Conservation (phyloP, 2,113 vertebrate species). For the Hylia prasina region DNA sequence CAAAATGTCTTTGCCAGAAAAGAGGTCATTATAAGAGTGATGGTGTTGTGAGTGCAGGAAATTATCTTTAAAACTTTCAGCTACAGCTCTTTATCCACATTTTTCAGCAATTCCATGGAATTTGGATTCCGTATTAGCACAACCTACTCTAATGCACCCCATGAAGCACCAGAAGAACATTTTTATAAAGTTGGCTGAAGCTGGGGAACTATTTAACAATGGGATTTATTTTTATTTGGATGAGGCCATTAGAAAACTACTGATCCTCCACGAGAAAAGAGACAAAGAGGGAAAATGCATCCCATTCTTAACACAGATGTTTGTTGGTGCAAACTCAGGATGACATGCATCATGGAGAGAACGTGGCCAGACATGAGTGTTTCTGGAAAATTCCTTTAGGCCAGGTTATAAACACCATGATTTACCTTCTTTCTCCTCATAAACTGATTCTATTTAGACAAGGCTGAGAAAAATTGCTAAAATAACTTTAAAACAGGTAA, state of each 20-base stretch:
- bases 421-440: neutral
- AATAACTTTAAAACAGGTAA: neutral
- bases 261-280: neutral
- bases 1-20: neutral
- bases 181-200: neutral
- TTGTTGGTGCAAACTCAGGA: neutral
- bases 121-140: neutral
- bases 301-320: neutral
- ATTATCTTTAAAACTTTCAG: neutral
- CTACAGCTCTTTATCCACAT: neutral
- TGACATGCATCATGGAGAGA: neutral
- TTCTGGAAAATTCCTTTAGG: neutral
- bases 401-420: neutral
- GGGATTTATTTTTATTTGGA: neutral
- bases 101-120: neutral
- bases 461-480: neutral
- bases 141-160: neutral
- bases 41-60: neutral
- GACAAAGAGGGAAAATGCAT: neutral
- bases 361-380: neutral
- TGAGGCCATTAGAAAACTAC: neutral
- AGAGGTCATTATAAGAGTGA: neutral
- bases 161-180: neutral
- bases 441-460: neutral
- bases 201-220: neutral